Percentiles rank a stretch among this genome's conserved stretches.
phyloP scores from a whole-genome alignment of 2,113 vertebrate genomes.

The Heteronetta atricapilla region DNA sequence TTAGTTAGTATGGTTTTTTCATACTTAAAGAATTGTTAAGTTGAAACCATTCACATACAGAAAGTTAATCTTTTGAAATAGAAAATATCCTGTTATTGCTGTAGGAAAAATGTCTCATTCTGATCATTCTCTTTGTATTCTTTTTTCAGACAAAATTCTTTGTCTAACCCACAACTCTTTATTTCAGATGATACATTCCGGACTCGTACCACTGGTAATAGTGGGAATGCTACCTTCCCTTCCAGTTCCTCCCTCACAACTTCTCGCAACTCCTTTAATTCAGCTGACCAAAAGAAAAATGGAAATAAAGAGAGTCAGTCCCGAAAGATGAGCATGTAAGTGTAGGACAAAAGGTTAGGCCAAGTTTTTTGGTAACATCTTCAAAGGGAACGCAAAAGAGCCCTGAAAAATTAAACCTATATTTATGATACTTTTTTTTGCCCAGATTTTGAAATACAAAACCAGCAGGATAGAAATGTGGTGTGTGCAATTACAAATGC shows the following conservation, averaged over 20 bases:
- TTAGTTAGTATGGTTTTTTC: background rate
- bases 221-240: conserved; percentile 72
- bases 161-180: background rate
- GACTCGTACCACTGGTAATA: conserved; percentile 74
- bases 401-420: background rate
- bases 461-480: background rate
- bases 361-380: background rate
- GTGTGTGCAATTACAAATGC: background rate
- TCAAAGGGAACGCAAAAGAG: background rate
- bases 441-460: background rate
- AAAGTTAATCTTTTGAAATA: background rate
- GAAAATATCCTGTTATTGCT: background rate
- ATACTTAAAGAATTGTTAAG: background rate
- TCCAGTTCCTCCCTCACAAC: conserved; percentile 73
- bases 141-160: background rate
- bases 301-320: conserved; percentile 85
- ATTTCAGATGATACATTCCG: conserved; percentile 86
- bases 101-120: background rate
- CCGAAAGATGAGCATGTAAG: conserved; percentile 89
- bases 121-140: background rate
- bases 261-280: conserved; percentile 80
- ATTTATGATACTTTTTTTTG: background rate
- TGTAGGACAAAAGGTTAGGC: conserved; percentile 6
- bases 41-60: background rate
- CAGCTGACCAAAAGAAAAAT: conserved; percentile 79